phyloP scores from a whole-genome alignment of 2,888 invertebrate genomes.

The Camptogramma bilineatum region DNA sequence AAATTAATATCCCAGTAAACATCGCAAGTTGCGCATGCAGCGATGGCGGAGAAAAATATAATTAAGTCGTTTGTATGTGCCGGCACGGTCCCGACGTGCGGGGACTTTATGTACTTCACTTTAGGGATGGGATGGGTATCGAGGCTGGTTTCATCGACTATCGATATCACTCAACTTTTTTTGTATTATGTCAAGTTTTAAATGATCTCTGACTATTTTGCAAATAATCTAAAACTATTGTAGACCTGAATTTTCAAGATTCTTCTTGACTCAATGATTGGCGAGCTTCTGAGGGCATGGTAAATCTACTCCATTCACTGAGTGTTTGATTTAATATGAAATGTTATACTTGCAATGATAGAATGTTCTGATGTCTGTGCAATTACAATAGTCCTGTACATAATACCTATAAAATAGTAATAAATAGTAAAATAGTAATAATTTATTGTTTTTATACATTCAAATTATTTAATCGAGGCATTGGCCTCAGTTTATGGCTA shows the following conservation, averaged over 20 bases:
- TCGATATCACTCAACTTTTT: conserved; percentile 2
- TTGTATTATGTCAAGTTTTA: background rate
- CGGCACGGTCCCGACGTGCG: conserved; percentile 68
- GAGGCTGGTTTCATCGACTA: conserved; percentile 11
- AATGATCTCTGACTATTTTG: too few species aligned
- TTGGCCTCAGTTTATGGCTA: background rate
- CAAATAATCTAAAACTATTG: background rate
- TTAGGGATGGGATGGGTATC: conserved; percentile 41
- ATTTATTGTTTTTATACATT: too few species aligned
- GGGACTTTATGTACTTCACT: conserved; percentile 53
- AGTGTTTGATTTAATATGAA: too few species aligned
- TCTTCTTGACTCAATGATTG: background rate
- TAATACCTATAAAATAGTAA: too few species aligned
- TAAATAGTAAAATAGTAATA: too few species aligned
- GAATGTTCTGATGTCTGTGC: too few species aligned
- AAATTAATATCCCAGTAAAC: conserved; percentile 35
- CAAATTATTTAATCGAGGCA: background rate
- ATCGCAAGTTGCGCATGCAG: conserved; percentile 42
- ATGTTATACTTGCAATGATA: too few species aligned
- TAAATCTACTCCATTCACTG: too few species aligned
- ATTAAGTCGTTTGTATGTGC: conserved; percentile 78
- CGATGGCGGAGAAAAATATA: conserved; percentile 57
- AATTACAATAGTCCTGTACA: background rate
- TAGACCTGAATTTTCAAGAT: background rate
- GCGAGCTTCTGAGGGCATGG: too few species aligned